phyloP scores from a whole-genome alignment of 2,888 invertebrate species.

The Lithophane socia region DNA sequence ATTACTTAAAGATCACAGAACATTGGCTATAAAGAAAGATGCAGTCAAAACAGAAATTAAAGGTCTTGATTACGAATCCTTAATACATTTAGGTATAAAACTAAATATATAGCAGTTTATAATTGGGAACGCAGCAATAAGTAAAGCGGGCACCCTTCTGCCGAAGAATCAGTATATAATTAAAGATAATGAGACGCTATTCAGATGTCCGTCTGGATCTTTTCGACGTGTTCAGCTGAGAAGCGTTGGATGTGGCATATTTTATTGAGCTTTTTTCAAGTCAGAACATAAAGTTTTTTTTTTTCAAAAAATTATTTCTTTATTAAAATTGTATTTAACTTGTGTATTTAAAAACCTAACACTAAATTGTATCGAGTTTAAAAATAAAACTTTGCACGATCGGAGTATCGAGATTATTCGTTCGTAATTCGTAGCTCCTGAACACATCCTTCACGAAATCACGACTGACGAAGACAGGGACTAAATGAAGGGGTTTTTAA shows the following conservation, averaged over 20 bases:
- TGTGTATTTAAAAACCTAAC: neutral
- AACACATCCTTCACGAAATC: conserved; percentile 78
- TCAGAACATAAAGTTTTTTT: neutral
- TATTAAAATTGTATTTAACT: neutral
- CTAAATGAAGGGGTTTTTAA: conserved; percentile 87
- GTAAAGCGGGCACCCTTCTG: conserved; percentile 79
- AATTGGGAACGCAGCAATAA: conserved; percentile 72
- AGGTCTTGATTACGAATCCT: conserved; percentile 58
- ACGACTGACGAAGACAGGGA: conserved; percentile 83
- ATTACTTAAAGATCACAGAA: conserved; percentile 33
- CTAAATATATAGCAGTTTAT: conserved; percentile 68
- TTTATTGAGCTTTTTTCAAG: neutral
- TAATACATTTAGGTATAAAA: conserved; percentile 65
- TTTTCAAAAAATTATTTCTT: rapidly evolving
- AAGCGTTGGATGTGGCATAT: conserved; percentile 69
- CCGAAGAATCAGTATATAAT: conserved; percentile 88
- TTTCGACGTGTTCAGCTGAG: conserved; percentile 69
- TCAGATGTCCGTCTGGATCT: conserved; percentile 88
- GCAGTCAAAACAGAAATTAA: conserved; percentile 56
- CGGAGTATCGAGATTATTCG: conserved; percentile 2
- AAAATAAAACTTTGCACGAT: neutral
- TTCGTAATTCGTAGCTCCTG: conserved; percentile 73
- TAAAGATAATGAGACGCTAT: conserved; percentile 90
- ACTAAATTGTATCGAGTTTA: neutral
- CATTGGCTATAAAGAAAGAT: conserved; percentile 39